Evolutionary conservation across 2,888 invertebrate species (phyloP).

Genomic region (Clivina fossor): DNA sequence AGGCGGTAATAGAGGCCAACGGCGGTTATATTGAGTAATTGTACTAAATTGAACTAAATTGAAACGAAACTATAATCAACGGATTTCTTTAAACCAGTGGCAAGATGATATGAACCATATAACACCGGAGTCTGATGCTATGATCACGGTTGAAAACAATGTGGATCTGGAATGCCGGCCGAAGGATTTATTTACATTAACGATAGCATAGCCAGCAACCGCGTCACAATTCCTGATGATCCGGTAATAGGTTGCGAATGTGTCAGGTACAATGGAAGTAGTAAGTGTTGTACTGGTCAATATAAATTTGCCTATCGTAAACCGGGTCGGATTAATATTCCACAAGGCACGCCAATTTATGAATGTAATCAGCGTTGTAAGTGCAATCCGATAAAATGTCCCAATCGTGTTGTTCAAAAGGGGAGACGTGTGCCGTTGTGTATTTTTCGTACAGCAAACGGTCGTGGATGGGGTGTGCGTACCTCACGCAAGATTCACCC

Average conservation of each 20-base stretch:
- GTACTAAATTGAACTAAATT: too few species aligned
- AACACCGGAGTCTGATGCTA: constrained; percentile 65
- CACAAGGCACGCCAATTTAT: constrained; percentile 81
- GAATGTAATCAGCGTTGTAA: constrained; percentile 89
- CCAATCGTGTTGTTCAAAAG: constrained; percentile 86
- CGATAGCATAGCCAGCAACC: constrained; percentile 69
- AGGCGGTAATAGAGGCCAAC: too few species aligned
- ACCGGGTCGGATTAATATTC: constrained; percentile 66
- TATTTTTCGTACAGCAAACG: constrained; percentile 85
- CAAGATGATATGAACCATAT: constrained; percentile 72
- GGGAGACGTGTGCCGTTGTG: constrained; percentile 74
- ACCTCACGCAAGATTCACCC: constrained; percentile 70
- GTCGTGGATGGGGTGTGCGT: constrained; percentile 93
- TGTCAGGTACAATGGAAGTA: constrained; percentile 56
- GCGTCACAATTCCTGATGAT: constrained; percentile 72
- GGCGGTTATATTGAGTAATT: too few species aligned
- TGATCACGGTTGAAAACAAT: constrained; percentile 75
- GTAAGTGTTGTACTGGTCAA: constrained; percentile 64
- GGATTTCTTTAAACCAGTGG: constrained; percentile 69
- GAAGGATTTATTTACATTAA: constrained; percentile 81
- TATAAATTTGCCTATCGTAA: constrained; percentile 71
- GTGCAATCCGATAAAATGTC: constrained; percentile 73
- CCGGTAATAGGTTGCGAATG: constrained; percentile 85
- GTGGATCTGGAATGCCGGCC: constrained; percentile 83
- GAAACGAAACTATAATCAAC: too few species aligned